Evolutionary conservation across 2,113 vertebrate species (phyloP).

Genomic region (Urocynchramus pylzowi): DNA sequence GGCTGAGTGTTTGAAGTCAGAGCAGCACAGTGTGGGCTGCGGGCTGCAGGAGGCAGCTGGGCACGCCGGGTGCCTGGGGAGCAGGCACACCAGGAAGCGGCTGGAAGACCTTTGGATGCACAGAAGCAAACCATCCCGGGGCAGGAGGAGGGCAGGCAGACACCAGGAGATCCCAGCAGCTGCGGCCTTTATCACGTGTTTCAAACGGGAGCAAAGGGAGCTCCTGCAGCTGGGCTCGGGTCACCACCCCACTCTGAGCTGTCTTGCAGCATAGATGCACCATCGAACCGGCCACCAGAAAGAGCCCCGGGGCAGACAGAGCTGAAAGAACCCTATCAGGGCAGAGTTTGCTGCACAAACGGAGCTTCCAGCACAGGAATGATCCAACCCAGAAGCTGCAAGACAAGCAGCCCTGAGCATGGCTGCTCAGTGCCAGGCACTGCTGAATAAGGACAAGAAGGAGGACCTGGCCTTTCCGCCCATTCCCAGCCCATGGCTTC

Average conservation of each 20-base stretch:
- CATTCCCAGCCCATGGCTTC: background rate
- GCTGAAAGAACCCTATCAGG: background rate
- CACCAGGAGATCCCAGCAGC: background rate
- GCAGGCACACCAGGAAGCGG: background rate
- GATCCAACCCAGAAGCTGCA: background rate
- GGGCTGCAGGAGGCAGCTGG: background rate
- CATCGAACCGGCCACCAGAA: fast-evolving
- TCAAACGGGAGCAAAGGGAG: background rate
- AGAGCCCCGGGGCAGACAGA: background rate
- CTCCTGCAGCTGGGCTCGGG: background rate
- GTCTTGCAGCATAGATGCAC: background rate
- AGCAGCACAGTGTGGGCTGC: background rate
- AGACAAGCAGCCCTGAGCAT: background rate
- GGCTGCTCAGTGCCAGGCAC: fast-evolving
- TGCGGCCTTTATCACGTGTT: background rate
- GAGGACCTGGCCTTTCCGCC: fast-evolving
- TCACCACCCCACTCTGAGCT: background rate
- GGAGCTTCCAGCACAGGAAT: background rate
- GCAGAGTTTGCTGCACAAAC: background rate
- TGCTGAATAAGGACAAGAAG: slow-evolving; percentile 13
- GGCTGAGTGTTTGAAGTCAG: background rate
- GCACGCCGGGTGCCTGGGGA: fast-evolving
- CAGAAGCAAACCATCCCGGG: background rate
- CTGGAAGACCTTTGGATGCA: background rate
- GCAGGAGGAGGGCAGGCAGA: background rate